phyloP scores from a whole-genome alignment of 2,113 vertebrate species.

The Gopherus flavomarginatus region DNA sequence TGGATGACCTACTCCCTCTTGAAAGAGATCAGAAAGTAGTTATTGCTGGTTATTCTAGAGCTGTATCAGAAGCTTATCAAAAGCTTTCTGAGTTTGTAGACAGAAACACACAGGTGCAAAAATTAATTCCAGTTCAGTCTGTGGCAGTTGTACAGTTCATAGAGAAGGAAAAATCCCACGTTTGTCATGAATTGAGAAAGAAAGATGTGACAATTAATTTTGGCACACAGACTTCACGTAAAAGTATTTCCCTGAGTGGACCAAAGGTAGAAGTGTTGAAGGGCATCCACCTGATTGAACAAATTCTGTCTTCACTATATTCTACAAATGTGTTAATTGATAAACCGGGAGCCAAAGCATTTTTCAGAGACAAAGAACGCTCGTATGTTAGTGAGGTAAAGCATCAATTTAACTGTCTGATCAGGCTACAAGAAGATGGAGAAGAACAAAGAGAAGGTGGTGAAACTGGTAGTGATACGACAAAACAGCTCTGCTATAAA shows the following conservation, averaged over 20 bases:
- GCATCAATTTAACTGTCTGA: conserved; percentile 73
- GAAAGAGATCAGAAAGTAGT: conserved; percentile 66
- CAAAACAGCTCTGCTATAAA: conserved; percentile 27
- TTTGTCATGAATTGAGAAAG: conserved; percentile 52
- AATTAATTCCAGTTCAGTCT: conserved; percentile 57
- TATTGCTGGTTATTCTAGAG: conserved; percentile 77
- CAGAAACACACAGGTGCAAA: conserved; percentile 73
- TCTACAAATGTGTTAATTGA: conserved; percentile 61
- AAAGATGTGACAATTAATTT: conserved; percentile 71
- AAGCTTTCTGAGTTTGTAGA: conserved; percentile 78
- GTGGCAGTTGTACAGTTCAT: conserved; percentile 76
- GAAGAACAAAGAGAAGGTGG: neutral
- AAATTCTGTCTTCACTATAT: conserved; percentile 63
- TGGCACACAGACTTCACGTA: conserved; percentile 9
- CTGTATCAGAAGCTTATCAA: conserved; percentile 55
- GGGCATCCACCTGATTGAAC: conserved; percentile 22
- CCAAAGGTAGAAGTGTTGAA: conserved; percentile 71
- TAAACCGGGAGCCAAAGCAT: conserved; percentile 81
- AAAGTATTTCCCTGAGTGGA: conserved; percentile 80
- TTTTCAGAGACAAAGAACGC: conserved; percentile 75
- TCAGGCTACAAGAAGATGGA: conserved; percentile 76
- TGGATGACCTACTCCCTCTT: conserved; percentile 22
- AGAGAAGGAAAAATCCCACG: conserved; percentile 12
- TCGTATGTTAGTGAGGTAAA: conserved; percentile 55
- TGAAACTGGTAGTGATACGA: neutral